Evolutionary conservation across 2,113 vertebrate genomes (phyloP), one percentile per base, ranked within the genome.

Genomic region (Austrofundulus limnaeus): DNA sequence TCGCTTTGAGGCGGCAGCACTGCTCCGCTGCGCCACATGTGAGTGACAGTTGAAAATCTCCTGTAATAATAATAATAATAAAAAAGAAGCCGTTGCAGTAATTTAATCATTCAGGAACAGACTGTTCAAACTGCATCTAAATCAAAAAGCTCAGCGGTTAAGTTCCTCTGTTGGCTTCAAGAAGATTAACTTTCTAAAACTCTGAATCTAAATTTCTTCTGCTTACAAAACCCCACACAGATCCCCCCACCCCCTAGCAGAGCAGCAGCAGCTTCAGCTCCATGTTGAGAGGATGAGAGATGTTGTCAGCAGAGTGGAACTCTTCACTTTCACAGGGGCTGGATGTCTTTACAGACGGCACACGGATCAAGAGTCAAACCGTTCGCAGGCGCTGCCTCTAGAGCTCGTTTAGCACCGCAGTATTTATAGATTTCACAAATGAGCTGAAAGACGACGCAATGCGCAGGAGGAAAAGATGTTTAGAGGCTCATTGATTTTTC

Each of bases 361-460:
- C 34, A 54, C 46, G 37, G 50, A 60, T 37, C 17, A 50, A 58
- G 53, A 81, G 55, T 54, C 46, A 20, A 21, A 61, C 64, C n/a
- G 59, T 78, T 50, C 66, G 54, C 69, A 61, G 56, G 48, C 34
- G 4, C 52, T 45, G 62, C 66, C 61, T 69, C 23, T 37, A n/a
- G 71, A 74, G 72, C 66, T 78, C 74, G 81, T 77, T 85, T 86
- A 85, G 47, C 75, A 74, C 81, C 4, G 14, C 41, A 66, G 60
- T 87, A 88, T 80, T 81, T 80, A 88, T 90, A 86, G 82, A 66
- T 60, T 66, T 88, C 78, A 78, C 82, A 74, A 74, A 71, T 66
- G 24, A 70, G 66, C 60, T 49, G 61, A 65, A 64, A 80, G 73
- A 60, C 24, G 3, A 25, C 60, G 25, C 15, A 46, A 75, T 75